Evolutionary conservation across 2,113 vertebrate species (phyloP).

Genomic region (Tetraodon nigroviridis): DNA sequence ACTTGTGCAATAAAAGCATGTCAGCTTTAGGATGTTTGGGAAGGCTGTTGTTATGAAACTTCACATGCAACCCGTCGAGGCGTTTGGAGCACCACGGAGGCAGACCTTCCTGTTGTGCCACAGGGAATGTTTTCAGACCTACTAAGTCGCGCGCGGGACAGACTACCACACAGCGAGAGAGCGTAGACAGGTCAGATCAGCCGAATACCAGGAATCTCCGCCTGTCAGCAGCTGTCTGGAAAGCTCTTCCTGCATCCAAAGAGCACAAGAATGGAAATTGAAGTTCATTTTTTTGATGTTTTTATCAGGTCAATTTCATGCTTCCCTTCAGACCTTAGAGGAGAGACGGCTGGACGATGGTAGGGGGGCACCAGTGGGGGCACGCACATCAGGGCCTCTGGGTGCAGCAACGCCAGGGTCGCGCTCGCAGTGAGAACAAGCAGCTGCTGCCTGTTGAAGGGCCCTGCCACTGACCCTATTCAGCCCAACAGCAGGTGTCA

Average conservation of each 20-base stretch:
- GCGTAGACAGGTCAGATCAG: constrained; percentile 70
- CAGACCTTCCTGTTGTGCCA: constrained; percentile 48
- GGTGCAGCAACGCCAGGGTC: constrained; percentile 37
- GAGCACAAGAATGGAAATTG: constrained; percentile 49
- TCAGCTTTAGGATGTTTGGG: not conserved
- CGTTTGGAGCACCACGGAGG: too few species aligned
- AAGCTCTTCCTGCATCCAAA: constrained; percentile 57
- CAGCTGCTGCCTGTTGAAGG: constrained; percentile 73
- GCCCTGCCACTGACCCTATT: constrained; percentile 75
- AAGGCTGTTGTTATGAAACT: not conserved
- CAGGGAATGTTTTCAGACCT: constrained; percentile 63
- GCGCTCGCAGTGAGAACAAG: constrained; percentile 69
- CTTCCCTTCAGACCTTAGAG: constrained; percentile 53
- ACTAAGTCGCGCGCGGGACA: constrained; percentile 59
- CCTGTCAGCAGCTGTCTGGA: constrained; percentile 68
- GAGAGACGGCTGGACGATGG: constrained; percentile 40
- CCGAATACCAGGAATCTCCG: constrained; percentile 63
- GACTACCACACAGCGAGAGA: constrained; percentile 71
- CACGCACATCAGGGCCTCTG: constrained; percentile 35
- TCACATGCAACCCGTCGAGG: too few species aligned
- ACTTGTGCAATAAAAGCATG: constrained; percentile 1
- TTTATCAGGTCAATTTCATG: constrained; percentile 55
- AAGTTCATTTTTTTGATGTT: constrained; percentile 59
- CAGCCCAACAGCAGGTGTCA: constrained; percentile 78
- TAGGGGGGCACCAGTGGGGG: constrained; percentile 56